phyloP scores from a whole-genome alignment of 1,140 invertebrate species.

The Ericerus pela region DNA sequence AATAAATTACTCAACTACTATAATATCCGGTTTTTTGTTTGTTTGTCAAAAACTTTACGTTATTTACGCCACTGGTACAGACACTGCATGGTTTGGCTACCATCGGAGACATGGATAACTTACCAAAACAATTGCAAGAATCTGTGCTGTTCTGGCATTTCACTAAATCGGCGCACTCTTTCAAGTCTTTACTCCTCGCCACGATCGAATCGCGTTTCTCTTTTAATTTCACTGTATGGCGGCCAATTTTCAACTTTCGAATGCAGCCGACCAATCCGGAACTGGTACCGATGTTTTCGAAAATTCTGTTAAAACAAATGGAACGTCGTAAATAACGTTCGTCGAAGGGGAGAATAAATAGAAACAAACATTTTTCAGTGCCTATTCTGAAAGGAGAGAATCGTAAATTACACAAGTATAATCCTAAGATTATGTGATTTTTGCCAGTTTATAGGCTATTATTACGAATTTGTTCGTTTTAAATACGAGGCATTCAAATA shows the following conservation, averaged over 20 bases:
- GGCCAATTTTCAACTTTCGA: conserved; percentile 55
- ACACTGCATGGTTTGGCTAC: no score
- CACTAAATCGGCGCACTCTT: conserved; percentile 38
- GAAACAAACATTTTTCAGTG: no score
- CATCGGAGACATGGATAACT: no score
- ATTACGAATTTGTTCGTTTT: no score
- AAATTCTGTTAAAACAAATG: conserved; percentile 44
- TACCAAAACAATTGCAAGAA: conserved; percentile 1
- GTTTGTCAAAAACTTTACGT: no score
- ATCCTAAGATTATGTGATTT: no score
- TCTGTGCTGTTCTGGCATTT: neutral
- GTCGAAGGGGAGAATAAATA: no score
- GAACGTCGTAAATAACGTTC: neutral
- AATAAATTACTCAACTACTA: neutral
- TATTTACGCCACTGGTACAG: no score
- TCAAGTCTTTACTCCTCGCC: conserved; percentile 44
- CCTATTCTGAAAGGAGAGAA: no score
- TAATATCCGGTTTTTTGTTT: neutral
- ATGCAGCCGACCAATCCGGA: conserved; percentile 74
- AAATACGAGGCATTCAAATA: no score
- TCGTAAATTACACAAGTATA: no score
- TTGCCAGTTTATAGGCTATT: no score
- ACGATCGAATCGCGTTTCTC: conserved; percentile 48
- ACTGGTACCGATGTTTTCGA: conserved; percentile 68
- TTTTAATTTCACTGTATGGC: conserved; percentile 51